phyloP scores from a whole-genome alignment of 2,113 vertebrate genomes.

The Lates calcarifer region DNA sequence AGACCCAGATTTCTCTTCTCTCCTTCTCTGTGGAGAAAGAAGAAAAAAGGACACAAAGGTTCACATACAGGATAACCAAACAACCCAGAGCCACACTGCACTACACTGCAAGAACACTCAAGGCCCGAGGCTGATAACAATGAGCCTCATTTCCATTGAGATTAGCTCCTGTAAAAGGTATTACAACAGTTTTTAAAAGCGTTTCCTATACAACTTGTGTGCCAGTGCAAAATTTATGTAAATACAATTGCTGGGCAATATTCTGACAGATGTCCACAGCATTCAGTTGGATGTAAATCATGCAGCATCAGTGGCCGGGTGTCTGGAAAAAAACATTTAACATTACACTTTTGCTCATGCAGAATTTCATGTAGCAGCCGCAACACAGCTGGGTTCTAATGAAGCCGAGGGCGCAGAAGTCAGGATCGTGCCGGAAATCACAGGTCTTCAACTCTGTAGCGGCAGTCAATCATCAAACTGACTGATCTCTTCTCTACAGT shows the following conservation, averaged over 20 bases:
- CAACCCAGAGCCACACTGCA: constrained; percentile 63
- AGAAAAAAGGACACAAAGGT: constrained; percentile 69
- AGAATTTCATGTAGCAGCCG: neutral
- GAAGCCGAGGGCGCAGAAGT: neutral
- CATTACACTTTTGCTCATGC: constrained; percentile 28
- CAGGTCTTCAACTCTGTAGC: neutral
- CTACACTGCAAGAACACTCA: constrained; percentile 57
- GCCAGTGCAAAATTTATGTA: constrained; percentile 64
- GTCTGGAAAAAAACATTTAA: constrained; percentile 41
- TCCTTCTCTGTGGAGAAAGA: constrained; percentile 45
- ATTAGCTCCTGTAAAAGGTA: constrained; percentile 75
- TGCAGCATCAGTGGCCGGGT: constrained; percentile 42
- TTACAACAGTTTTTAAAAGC: constrained; percentile 67
- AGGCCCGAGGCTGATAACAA: constrained; percentile 73
- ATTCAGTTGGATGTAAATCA: constrained; percentile 64
- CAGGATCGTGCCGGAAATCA: constrained; percentile 4
- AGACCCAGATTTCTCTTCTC: constrained; percentile 73
- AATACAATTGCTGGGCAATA: constrained; percentile 59
- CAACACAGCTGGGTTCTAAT: constrained; percentile 11
- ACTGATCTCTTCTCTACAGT: neutral
- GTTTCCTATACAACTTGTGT: constrained; percentile 64
- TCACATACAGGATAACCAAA: constrained; percentile 71
- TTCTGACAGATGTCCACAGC: constrained; percentile 65
- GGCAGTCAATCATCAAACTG: constrained; percentile 28
- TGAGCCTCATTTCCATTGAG: constrained; percentile 79